These are phyloP conservation scores for Colistium nudipinnis DNA, from an alignment of 2,113 vertebrate genomes.

Conservation along the genomic window DNA sequence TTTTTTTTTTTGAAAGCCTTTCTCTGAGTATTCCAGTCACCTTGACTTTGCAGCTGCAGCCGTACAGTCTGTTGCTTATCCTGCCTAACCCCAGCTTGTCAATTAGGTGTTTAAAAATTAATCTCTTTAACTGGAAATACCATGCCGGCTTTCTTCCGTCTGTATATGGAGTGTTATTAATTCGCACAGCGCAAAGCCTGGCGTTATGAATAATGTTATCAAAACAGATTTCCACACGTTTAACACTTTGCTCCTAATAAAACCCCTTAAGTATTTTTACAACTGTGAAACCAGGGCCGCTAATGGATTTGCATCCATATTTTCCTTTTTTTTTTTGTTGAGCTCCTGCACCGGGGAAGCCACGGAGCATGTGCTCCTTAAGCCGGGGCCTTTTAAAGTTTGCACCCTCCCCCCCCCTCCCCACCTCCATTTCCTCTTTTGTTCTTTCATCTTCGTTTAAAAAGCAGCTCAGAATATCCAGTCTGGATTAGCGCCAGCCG, in stretches of 20 bases:
- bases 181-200: slow-evolving; percentile 83
- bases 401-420: too few species aligned
- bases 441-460: slow-evolving; percentile 78
- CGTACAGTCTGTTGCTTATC: slow-evolving; percentile 84
- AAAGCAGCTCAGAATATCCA: slow-evolving; percentile 77
- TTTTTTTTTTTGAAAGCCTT: slow-evolving; percentile 78
- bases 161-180: slow-evolving; percentile 88
- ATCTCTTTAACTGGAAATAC: slow-evolving; percentile 88
- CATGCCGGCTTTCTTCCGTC: slow-evolving; percentile 83
- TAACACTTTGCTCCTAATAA: slow-evolving; percentile 81
- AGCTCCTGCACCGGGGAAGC: slow-evolving; percentile 38
- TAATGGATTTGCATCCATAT: slow-evolving; percentile 85
- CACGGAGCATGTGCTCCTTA: slow-evolving; percentile 62
- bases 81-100: slow-evolving; percentile 83
- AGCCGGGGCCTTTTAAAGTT: slow-evolving; percentile 78
- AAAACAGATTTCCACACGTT: slow-evolving; percentile 87
- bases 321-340: slow-evolving; percentile 48
- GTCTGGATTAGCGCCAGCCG: slow-evolving; percentile 78
- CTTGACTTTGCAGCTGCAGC: slow-evolving; percentile 85
- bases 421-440: slow-evolving; percentile 72
- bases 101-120: slow-evolving; percentile 89
- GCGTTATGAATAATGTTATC: slow-evolving; percentile 88
- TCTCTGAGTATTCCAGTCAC: slow-evolving; percentile 83
- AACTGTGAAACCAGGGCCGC: slow-evolving; percentile 79
- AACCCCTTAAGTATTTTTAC: slow-evolving; percentile 84